phyloP scores from a whole-genome alignment of 1,140 invertebrate genomes.

The Drosophila pallidifrons region DNA sequence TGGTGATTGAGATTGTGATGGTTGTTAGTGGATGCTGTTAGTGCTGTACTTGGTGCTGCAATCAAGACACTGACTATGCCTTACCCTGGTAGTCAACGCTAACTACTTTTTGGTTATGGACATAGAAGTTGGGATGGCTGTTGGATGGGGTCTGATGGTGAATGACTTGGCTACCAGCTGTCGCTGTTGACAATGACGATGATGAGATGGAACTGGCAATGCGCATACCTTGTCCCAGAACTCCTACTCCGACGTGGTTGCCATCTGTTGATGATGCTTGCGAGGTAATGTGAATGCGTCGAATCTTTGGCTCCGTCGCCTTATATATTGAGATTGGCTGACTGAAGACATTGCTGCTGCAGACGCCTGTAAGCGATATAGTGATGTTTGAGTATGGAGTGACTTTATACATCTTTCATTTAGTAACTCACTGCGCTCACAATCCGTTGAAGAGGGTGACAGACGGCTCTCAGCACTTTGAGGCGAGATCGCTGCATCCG shows the following conservation, averaged over 20 bases:
- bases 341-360: conserved; percentile 60
- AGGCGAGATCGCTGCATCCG: conserved; percentile 87
- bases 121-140: conserved; percentile 54
- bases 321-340: conserved; percentile 75
- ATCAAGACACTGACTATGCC: conserved; percentile 35
- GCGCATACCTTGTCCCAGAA: conserved; percentile 74
- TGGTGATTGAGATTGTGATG: conserved; percentile 12
- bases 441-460: conserved; percentile 79
- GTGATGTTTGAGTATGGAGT: not conserved
- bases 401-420: not conserved
- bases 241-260: conserved; percentile 20
- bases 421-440: conserved; percentile 69
- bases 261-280: conserved; percentile 54
- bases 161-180: conserved; percentile 47
- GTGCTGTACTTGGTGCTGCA: conserved; percentile 28
- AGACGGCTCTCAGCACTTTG: conserved; percentile 76
- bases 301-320: conserved; percentile 79
- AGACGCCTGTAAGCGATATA: conserved; percentile 30
- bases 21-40: conserved; percentile 68
- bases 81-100: conserved; percentile 78
- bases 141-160: conserved; percentile 52
- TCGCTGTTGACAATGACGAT: conserved; percentile 42
- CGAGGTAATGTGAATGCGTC: conserved; percentile 78
- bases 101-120: conserved; percentile 75
- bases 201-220: conserved; percentile 53